phyloP scores from a whole-genome alignment of 1,140 invertebrate species.

The Drosophila chauvacae region DNA sequence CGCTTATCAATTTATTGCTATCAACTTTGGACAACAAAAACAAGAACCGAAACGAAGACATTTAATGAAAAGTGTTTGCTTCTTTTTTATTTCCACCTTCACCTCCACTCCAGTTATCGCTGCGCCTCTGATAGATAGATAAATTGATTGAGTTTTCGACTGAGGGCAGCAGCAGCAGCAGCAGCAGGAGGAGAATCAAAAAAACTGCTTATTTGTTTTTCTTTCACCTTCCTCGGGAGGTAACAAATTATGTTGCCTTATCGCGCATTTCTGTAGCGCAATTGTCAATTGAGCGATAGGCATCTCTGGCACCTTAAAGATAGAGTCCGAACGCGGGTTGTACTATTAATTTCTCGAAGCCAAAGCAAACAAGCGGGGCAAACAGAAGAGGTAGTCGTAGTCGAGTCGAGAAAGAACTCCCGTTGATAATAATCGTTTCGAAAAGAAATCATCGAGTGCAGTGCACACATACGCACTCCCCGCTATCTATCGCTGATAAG shows the following conservation, averaged over 20 bases:
- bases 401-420: constrained; percentile 24
- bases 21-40: constrained; percentile 52
- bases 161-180: constrained; percentile 3
- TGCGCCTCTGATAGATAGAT: constrained; percentile 60
- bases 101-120: constrained; percentile 51
- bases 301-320: constrained; percentile 62
- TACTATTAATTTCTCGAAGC: constrained; percentile 54
- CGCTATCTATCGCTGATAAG: constrained; percentile 56
- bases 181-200: constrained; percentile 6
- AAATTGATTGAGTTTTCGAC: constrained; percentile 75
- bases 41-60: constrained; percentile 37
- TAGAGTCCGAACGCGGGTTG: constrained; percentile 27
- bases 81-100: constrained; percentile 22
- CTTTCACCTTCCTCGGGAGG: constrained; percentile 39
- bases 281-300: constrained; percentile 76
- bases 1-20: constrained; percentile 80
- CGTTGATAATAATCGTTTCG: constrained; percentile 46
- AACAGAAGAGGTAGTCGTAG: constrained; percentile 37
- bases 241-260: constrained; percentile 73
- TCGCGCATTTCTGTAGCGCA: constrained; percentile 67
- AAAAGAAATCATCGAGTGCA: constrained; percentile 58
- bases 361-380: constrained; percentile 51
- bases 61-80: constrained; percentile 79
- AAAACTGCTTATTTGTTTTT: constrained; percentile 33
- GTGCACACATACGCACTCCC: constrained; percentile 36